These are phyloP conservation scores for Heliconius himera DNA, from an alignment of 1,140 invertebrate species.

Conservation along the genomic window DNA sequence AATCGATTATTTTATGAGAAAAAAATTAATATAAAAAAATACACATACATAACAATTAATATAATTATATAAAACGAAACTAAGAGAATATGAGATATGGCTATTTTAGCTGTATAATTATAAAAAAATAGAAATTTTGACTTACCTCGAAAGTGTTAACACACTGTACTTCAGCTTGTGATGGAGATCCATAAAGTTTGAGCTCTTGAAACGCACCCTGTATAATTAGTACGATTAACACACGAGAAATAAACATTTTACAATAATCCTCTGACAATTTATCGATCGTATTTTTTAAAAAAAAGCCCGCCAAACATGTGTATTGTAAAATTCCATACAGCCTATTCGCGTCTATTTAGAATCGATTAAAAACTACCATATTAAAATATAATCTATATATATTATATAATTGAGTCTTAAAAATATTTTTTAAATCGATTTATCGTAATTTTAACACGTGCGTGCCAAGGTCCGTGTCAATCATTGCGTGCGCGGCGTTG, in stretches of 20 bases:
- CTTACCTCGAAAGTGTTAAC: slow-evolving; percentile 82
- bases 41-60: too few species aligned
- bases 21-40: too few species aligned
- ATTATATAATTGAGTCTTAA: neutral
- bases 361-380: neutral
- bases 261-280: slow-evolving; percentile 54
- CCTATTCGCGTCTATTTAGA: neutral
- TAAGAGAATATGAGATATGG: neutral
- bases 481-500: slow-evolving; percentile 52
- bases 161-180: slow-evolving; percentile 87
- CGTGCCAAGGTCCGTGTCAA: slow-evolving; percentile 49
- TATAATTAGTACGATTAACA: slow-evolving; percentile 78
- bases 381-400: neutral
- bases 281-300: slow-evolving; percentile 33
- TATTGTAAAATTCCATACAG: neutral
- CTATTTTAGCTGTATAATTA: neutral
- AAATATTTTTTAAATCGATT: neutral
- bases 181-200: slow-evolving; percentile 86
- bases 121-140: slow-evolving; percentile 4
- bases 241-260: slow-evolving; percentile 51
- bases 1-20: too few species aligned
- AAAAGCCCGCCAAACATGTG: neutral
- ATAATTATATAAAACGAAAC: neutral
- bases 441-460: slow-evolving; percentile 26
- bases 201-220: slow-evolving; percentile 90